Evolutionary conservation across 2,797 vertebrate genomes (phyloP), one percentile per base, ranked within the genome.

Genomic region (Myoxocephalus aenaeus): DNA sequence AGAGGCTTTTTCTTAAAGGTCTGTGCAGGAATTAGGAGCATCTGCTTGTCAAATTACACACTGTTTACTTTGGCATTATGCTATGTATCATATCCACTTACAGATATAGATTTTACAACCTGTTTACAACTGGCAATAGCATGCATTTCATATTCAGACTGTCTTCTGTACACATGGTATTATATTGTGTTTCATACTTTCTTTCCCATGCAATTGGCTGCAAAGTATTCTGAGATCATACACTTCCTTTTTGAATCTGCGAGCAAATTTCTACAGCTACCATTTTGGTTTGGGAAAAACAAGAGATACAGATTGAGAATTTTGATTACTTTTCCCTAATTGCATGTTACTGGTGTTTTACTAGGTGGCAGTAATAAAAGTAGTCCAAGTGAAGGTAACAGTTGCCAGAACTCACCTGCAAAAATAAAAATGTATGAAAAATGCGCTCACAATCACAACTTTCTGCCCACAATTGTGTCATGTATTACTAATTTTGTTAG

Each of bases 1-100:
- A 59, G 40, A 51, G 5, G 5, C 32, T 61, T 79, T 76, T 77
- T 75, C 59, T 63, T 36, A 6, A 15, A 73, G 58, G 46, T 44
- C 48, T 18, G 14, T 5, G 22, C 11, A 57, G 77, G 84, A 85
- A 81, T 87, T 77, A 70, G 53, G 69, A 87, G 76, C 87, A 70
- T 83, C 63, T 74, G 57, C 77, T 75, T 40, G 42, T 90, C 51
- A 63, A 34, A 38, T 84, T 76, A 62, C 61, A 83, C 68, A 65
- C 22, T 20, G 56, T 70, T 73, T 61, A 73, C 59, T 77, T 46
- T 56, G 42, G 44, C 65, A 25, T 64, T 57, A 29, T 7, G 27
- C 17, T 77, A 63, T 70, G 63, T 56, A 64, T 67, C 54, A 56
- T 65, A 69, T 79, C 65, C 18, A 2, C 51, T 83, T 20, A 56